Percentiles rank a stretch among this genome's conserved stretches.
Conservation (phyloP, 2,888 invertebrate species). For the Acronicta aceris region DNA sequence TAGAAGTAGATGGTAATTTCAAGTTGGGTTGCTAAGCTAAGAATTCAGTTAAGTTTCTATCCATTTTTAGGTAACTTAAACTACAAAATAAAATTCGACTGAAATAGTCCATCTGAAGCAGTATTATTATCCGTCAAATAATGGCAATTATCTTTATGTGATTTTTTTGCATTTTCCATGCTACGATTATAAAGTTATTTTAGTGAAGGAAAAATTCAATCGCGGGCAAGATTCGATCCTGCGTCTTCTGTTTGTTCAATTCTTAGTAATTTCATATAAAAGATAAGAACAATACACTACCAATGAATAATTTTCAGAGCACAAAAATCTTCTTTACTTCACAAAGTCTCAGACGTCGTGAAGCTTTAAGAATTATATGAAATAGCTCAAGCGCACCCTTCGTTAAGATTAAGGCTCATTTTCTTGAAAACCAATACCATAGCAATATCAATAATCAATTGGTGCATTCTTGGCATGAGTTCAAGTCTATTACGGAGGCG, state of each 20-base stretch:
- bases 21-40: slow-evolving; percentile 10
- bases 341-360: slow-evolving; percentile 26
- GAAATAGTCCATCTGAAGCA: neutral
- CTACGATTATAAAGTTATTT: too few relatives aligned
- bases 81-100: neutral
- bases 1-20: slow-evolving; percentile 41
- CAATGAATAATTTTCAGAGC: slow-evolving; percentile 13
- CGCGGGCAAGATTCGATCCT: too few relatives aligned
- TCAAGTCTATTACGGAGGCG: slow-evolving; percentile 84
- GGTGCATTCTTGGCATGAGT: slow-evolving; percentile 86
- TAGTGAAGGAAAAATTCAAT: too few relatives aligned
- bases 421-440: slow-evolving; percentile 82
- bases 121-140: too few relatives aligned
- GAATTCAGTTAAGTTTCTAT: slow-evolving; percentile 7
- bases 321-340: slow-evolving; percentile 39
- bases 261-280: neutral
- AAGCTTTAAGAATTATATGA: slow-evolving; percentile 52
- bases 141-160: too few relatives aligned
- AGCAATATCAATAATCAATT: slow-evolving; percentile 89
- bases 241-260: too few relatives aligned
- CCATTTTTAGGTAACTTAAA: slow-evolving; percentile 3
- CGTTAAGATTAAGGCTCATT: slow-evolving; percentile 71
- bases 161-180: too few relatives aligned
- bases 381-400: slow-evolving; percentile 61
- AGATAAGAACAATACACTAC: slow-evolving; percentile 16